These are phyloP conservation scores for Dinocampus coccinellae DNA, from an alignment of 2,888 invertebrate genomes.

Conservation along the genomic window DNA sequence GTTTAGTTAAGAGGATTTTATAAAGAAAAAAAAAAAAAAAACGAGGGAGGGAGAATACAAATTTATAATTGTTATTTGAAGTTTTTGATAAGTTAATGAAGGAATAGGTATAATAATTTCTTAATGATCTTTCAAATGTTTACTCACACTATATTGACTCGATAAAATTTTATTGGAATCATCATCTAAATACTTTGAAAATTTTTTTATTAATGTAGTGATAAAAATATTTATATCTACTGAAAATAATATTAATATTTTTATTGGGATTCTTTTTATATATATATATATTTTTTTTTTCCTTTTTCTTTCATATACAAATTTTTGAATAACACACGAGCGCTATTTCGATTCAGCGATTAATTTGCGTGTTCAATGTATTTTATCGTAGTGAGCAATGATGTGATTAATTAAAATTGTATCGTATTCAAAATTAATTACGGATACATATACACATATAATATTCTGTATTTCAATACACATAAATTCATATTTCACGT, in stretches of 20 bases:
- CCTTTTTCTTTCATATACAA: not conserved
- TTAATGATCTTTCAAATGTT: not conserved
- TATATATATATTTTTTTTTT: not conserved
- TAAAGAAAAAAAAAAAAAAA: too few relatives aligned
- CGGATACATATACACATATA: not conserved
- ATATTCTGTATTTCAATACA: not conserved
- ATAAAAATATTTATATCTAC: too few relatives aligned
- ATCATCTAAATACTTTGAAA: not conserved
- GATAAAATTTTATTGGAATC: not conserved
- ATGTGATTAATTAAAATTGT: not conserved
- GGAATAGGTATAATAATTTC: not conserved
- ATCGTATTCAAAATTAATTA: too few relatives aligned
- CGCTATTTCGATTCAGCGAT: not conserved
- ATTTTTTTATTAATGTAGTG: not conserved
- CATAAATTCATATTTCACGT: not conserved
- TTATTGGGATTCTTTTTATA: not conserved
- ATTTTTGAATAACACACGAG: not conserved
- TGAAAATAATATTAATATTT: not conserved
- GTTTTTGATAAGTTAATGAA: not conserved
- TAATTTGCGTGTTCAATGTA: not conserved
- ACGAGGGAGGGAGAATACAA: too few relatives aligned
- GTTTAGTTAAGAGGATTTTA: too few relatives aligned
- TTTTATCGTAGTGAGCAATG: not conserved
- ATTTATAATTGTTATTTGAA: too few relatives aligned
- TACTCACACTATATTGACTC: not conserved